Base-by-base conservation (phyloP, 2,113 vertebrate species). In the Vulpes vulpes region DNA sequence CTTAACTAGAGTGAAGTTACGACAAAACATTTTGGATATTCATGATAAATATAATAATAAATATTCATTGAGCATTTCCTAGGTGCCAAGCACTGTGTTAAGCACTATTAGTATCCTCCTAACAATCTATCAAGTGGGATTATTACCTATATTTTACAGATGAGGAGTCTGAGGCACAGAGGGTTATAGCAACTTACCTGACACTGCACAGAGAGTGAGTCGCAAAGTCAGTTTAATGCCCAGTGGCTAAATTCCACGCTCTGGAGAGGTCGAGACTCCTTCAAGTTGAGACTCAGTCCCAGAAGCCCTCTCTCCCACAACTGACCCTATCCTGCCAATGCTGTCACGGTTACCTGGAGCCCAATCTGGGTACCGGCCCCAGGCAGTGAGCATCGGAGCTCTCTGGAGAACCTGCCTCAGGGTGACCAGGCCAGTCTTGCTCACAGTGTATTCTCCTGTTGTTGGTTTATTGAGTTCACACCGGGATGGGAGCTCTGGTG, bases 331-430 rank as follows among this genome's bases (percentile, higher is more conserved):
- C 17, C 49, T 80, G 16, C 14, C 32, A 67, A 65, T 19, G 32
- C 60, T 8, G 14, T n/a, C 9, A 0, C 49, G 11, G 22, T 60
- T 90, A 12, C 27, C 27, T 30, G 60, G 6, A 80, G 49, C 22
- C 49, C 49, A 65, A 65, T n/a, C 49, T 38, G 16, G n/a, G 23
- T 15, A 53, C 23, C 30, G n/a, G 23, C 19, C 32, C 27, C 32
- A 20, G 1, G 4, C n/a, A 30, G n/a, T 4, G n/a, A 35, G 23
- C 4, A 5, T 23, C 0, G 16, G 23, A 22, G 22, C 51, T 67
- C 32, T 27, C 11, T 15, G 17, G 8, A n/a, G 49, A 27, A 8
- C 10, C 43, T 35, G 59, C 10, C 43, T 38, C 27, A 53, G 11
- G 15, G 32, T 38, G 32, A 38, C 59, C 59, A 14, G 32, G 60